A percentile compares a stretch with the other conserved stretches of the same genome.
Conservation (phyloP, 2,888 invertebrate species). For the Melanargia galathea region DNA sequence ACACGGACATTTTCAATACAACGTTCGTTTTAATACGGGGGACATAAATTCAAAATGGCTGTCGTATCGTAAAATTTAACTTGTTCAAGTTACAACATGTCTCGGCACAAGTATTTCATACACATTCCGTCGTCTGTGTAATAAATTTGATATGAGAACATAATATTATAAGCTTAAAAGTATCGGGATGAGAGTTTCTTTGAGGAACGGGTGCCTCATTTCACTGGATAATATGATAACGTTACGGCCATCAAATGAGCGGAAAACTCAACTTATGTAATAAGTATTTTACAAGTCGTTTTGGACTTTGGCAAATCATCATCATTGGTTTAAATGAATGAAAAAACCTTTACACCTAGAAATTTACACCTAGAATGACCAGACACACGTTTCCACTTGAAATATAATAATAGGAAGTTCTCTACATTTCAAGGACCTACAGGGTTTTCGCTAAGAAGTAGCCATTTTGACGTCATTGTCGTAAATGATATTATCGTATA, state of each 20-base stretch:
- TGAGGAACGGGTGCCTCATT: slow-evolving; percentile 9
- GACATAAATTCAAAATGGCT: slow-evolving; percentile 23
- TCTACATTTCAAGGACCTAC: too few species aligned
- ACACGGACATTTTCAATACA: slow-evolving; percentile 13
- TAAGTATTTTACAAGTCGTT: too few species aligned
- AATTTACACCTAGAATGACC: too few species aligned
- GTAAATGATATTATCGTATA: too few species aligned
- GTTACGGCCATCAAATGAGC: background rate
- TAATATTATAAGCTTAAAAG: slow-evolving; percentile 15
- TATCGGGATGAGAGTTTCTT: slow-evolving; percentile 15
- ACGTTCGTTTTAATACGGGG: slow-evolving; percentile 11
- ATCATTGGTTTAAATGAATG: too few species aligned
- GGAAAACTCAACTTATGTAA: background rate
- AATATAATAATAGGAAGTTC: too few species aligned
- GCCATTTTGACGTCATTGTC: too few species aligned
- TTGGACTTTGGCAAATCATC: too few species aligned
- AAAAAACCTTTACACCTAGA: too few species aligned
- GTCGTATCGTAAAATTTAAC: slow-evolving; percentile 22
- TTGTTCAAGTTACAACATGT: slow-evolving; percentile 16
- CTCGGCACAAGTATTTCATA: slow-evolving; percentile 8
- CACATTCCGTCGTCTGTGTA: slow-evolving; percentile 15
- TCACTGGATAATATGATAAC: slow-evolving; percentile 9
- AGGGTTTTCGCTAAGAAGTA: too few species aligned
- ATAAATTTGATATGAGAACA: slow-evolving; percentile 20
- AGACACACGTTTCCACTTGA: too few species aligned